Evolutionary conservation across 2,113 vertebrate genomes (phyloP).

Genomic region (Dipodomys ordii): DNA sequence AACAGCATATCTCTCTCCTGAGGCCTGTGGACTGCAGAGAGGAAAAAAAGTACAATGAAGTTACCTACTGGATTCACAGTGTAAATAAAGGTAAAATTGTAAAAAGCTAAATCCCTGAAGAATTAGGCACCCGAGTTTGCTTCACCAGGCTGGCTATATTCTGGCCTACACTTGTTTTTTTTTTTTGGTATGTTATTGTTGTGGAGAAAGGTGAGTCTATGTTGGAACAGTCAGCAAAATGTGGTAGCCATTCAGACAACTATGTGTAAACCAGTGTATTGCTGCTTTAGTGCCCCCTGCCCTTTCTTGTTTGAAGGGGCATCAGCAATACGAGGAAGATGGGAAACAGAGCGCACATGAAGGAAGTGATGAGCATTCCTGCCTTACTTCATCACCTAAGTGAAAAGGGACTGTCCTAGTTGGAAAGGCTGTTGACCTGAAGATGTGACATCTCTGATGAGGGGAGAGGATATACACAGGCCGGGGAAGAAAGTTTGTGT

Average conservation of each 20-base stretch:
- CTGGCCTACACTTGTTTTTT: neutral
- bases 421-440: neutral
- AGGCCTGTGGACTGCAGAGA: neutral
- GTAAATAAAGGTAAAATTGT: slow-evolving; percentile 42
- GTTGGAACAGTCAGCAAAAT: neutral
- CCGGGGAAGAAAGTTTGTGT: neutral
- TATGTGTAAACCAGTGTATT: neutral
- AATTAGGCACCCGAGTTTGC: neutral
- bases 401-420: neutral
- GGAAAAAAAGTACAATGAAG: neutral
- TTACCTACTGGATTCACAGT: neutral
- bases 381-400: neutral
- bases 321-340: neutral
- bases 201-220: neutral
- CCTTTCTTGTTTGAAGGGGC: neutral
- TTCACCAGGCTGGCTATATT: neutral
- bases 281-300: neutral
- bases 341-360: neutral
- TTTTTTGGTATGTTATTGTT: neutral
- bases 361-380: neutral
- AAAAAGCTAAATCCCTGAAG: slow-evolving; percentile 8
- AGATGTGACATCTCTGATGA: neutral
- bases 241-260: neutral
- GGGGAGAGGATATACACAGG: neutral
- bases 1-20: neutral